Evolutionary conservation across 2,888 invertebrate species (phyloP).

Genomic region (Eristalis intricaria): DNA sequence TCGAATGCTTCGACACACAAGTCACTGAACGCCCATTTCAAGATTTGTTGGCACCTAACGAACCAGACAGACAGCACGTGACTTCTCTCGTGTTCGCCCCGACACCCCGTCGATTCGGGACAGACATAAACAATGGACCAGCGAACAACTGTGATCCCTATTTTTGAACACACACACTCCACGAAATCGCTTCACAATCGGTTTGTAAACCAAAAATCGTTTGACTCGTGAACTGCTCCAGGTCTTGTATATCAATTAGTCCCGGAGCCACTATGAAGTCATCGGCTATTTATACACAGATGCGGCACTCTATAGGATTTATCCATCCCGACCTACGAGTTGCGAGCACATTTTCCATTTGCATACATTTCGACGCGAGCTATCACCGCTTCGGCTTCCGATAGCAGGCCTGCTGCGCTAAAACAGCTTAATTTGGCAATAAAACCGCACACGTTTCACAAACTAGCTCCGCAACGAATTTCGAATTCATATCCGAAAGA

Average conservation of each 20-base stretch:
- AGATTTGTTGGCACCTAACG: constrained; percentile 14
- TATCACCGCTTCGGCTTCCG: background rate
- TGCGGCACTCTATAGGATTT: background rate
- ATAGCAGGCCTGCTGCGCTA: background rate
- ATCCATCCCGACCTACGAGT: background rate
- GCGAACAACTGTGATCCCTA: background rate
- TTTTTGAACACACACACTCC: background rate
- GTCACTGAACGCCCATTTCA: constrained; percentile 6
- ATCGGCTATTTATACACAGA: background rate
- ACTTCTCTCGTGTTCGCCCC: constrained; percentile 16
- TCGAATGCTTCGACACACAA: constrained; percentile 14
- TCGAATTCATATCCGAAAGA: background rate
- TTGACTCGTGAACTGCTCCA: background rate
- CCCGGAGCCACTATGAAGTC: background rate
- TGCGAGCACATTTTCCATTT: background rate
- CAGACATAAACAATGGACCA: constrained; percentile 22
- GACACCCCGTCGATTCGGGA: constrained; percentile 4
- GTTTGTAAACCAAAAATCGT: background rate
- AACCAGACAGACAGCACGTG: constrained; percentile 21
- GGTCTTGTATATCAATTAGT: constrained; percentile 9
- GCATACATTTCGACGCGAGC: background rate
- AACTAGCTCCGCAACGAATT: background rate
- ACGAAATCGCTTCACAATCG: background rate
- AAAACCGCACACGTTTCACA: background rate
- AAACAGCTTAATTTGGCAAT: background rate